Evolutionary conservation across 2,113 vertebrate species (phyloP), one percentile per base, ranked within the genome.

Genomic region (Gymnogyps californianus): DNA sequence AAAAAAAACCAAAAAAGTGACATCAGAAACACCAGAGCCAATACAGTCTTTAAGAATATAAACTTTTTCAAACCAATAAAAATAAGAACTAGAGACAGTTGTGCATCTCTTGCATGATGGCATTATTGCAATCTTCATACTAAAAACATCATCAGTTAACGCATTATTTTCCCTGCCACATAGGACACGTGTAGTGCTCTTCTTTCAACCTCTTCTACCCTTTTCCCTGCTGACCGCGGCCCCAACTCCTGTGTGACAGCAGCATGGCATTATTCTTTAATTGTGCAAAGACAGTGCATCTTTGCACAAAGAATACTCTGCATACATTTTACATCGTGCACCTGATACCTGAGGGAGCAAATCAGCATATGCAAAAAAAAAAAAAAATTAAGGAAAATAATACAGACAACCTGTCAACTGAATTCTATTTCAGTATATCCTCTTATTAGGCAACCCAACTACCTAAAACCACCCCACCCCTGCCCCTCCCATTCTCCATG

Each of bases 381-480:
- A 17, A 10, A 58, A 44, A 3, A 82, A 11, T 10, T 31, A 52
- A n/a, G 22, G 4, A 77, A 77, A 94, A 86, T 32, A 58, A 58
- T 7, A 83, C 8, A 64, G 47, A 54, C 3, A 19, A 87, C 49
- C 62, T 92, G 77, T 82, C 80, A 92, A 79, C 36, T 61, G 49
- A 91, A 49, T 70, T 80, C 47, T 72, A 13, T 59, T 88, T 82
- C 86, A 65, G 58, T 80, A 85, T 80, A 90, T 87, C 87, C 79
- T 79, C 94, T 87, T 79, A 89, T 95, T 91, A 93, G 64, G 88
- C 80, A 96, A 95, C n/a, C 7, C 61, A 81, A 22, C 57, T 58
- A 75, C 91, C 89, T 92, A 77, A 92, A 83, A 36, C 21, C 36
- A 74, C 89, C 49, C 87, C 87, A 67, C 88, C 90, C 80, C 49